These are phyloP conservation scores for Alviniconcha marisindica DNA, from an alignment of 1,140 invertebrate genomes.

Conservation along the genomic window DNA sequence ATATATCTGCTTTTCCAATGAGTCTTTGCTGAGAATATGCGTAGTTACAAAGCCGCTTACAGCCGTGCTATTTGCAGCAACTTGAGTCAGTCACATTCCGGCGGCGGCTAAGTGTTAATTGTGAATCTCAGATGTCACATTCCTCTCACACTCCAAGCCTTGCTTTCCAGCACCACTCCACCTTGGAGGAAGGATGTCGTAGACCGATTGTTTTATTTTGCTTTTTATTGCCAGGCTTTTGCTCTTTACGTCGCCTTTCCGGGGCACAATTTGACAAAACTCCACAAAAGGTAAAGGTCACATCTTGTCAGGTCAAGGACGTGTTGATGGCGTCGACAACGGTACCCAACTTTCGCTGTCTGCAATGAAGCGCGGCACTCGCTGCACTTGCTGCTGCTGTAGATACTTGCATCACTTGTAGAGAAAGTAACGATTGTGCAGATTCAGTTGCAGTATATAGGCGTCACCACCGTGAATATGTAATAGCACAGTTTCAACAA, in stretches of 20 bases:
- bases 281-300: slow-evolving; percentile 13
- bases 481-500: neutral
- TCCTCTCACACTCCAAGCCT: too few relatives aligned
- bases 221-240: too few relatives aligned
- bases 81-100: too few relatives aligned
- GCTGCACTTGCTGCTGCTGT: neutral
- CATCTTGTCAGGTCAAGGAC: slow-evolving; percentile 11
- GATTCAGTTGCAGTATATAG: neutral
- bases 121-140: too few relatives aligned
- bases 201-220: too few relatives aligned
- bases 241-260: neutral
- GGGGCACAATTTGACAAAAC: neutral
- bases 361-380: neutral
- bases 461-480: neutral
- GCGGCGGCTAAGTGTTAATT: too few relatives aligned
- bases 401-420: neutral
- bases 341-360: slow-evolving; percentile 11
- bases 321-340: slow-evolving; percentile 19
- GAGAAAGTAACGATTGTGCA: neutral
- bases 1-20: too few relatives aligned
- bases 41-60: too few relatives aligned
- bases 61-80: too few relatives aligned
- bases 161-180: too few relatives aligned
- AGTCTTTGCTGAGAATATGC: too few relatives aligned
- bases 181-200: too few relatives aligned